Evolutionary conservation across 2,113 vertebrate genomes (phyloP), one percentile per base, ranked within the genome.

Genomic region (Corapipo altera): DNA sequence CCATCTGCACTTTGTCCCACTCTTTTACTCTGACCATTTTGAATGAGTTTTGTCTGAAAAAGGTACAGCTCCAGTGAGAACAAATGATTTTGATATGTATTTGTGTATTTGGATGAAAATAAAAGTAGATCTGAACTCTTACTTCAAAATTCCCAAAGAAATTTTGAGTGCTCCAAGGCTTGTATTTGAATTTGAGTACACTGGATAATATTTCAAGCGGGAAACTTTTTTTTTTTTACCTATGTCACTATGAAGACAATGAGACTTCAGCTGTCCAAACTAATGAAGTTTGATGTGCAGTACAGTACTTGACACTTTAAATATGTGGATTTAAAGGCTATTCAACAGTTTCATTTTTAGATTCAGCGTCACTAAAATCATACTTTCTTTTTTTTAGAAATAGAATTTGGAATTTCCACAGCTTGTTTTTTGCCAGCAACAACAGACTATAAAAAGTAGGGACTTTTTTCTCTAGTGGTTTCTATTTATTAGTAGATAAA

Each of bases 371-470:
- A 62, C 78, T 97, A 62, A 84, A 90, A 46, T 65, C 14, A 66
- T 54, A 58, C 49, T 43, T 95, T 8, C 6, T 24, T 93, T 70
- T 49, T 58, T 92, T 93, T 9, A 52, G 62, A 91, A 96, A 55
- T 54, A 76, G 95, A 52, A 61, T 67, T 95, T 97, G 98, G 98
- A 97, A 97, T 98, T 98, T 98, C 98, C 98, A 98, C 37, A 54
- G 54, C 37, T 66, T 78, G 41, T 15, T 35, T 72, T 48, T 92
- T 95, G 65, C 85, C 97, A 97, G 95, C 22, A 97, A 95, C 44
- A 96, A 85, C 83, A 96, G 23, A 84, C 70, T 59, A 75, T 71
- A 43, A 92, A 86, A 89, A 80, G 43, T 46, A 83, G 95, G 97
- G 93, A 95, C 74, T 85, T 96, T 96, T 94, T 92, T 23, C 76